Evolutionary conservation across 1,140 invertebrate genomes (phyloP), one percentile per base, ranked within the genome.

Genomic region (Drosophila sproati): DNA sequence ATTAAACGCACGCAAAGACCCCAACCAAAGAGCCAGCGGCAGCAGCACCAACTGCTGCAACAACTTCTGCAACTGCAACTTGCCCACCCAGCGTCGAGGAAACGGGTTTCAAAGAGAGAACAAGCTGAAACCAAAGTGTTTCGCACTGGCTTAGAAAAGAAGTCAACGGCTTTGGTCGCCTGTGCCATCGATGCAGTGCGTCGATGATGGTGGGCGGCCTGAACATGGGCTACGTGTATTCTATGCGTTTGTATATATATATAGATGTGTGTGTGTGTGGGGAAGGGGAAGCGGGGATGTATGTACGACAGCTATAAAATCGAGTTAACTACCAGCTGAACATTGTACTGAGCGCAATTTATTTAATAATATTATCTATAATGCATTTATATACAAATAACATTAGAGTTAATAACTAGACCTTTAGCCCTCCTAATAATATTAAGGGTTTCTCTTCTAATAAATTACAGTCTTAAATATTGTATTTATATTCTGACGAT

Each of bases 1-100:
- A 86, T 88, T 86, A 86, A 86, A 87, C 82, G 72, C 82, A 86
- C 83, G 82, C 82, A 81, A 76, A 68, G 55, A 34, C 76, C 51
- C 32, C 59, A 71, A 71, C 32, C 59, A 71, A 71, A 59, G 41
- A 62, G 77, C 64, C 68, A 60, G 56, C 52, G 70, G 68, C 77
- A 48, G 6, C 29, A 57, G 43, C 28, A 43, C 10, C 52, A 52
- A 47, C 56, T 41, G 20, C 60, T 54, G 52, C 72, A 72, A 6
- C 29, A 20, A 10, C 31, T 57, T 31, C 54, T 35, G 29, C 62
- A 67, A 52, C 59, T 48, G 55, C 54, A 72, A 60, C 57, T 66
- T 83, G 85, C 85, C 81, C 83, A 88, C 77, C 80, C 76, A 88
- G 62, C 62, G 35, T 67, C 43, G 71, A 73, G 61, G 52, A 90